Evolutionary conservation across 2,797 vertebrate genomes (phyloP).

Genomic region (Coranthus polyacanthus): DNA sequence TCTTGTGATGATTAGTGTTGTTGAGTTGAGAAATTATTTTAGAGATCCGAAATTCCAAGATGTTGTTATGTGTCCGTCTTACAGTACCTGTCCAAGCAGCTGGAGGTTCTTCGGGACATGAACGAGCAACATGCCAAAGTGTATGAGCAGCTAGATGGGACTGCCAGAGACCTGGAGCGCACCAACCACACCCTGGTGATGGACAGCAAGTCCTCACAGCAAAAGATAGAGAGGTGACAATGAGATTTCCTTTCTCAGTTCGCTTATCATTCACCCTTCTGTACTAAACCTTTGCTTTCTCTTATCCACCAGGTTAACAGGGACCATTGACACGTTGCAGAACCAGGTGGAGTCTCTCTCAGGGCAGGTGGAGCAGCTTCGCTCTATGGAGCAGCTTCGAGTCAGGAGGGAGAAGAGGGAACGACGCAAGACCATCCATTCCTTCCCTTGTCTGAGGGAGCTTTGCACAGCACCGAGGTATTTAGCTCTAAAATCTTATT

Average conservation of each 20-base stretch:
- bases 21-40: too few relatives aligned
- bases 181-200: conserved; percentile 92
- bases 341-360: conserved; percentile 94
- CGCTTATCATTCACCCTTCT: background rate
- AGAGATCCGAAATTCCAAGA: too few relatives aligned
- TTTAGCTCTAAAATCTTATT: background rate
- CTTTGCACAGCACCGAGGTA: conserved; percentile 88
- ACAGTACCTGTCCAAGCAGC: conserved; percentile 84
- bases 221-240: conserved; percentile 76
- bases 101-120: conserved; percentile 92
- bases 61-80: background rate
- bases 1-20: too few relatives aligned
- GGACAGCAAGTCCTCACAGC: conserved; percentile 88
- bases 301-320: conserved; percentile 84
- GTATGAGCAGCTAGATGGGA: conserved; percentile 96
- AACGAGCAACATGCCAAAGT: conserved; percentile 98
- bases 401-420: conserved; percentile 92
- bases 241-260: fast-evolving
- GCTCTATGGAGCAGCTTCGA: conserved; percentile 91
- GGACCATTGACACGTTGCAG: conserved; percentile 91
- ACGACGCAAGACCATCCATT: conserved; percentile 93
- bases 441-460: conserved; percentile 94
- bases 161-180: conserved; percentile 92
- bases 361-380: conserved; percentile 91
- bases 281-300: background rate